phyloP scores from a whole-genome alignment of 2,888 invertebrate genomes.

The Adelphocoris suturalis region DNA sequence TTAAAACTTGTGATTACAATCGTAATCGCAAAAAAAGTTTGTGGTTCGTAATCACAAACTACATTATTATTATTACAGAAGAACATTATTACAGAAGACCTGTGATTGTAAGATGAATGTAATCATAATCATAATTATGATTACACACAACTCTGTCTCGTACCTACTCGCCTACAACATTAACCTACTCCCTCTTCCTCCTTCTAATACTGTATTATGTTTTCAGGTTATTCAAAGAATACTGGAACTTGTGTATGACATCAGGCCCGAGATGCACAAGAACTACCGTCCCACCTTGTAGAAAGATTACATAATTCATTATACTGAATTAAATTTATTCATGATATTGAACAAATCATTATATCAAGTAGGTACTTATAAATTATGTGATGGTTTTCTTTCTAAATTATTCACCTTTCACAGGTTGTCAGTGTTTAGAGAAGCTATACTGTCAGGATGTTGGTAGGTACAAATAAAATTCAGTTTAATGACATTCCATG shows the following conservation, averaged over 20 bases:
- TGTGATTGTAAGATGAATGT: no score
- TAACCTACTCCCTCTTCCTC: no score
- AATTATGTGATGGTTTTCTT: constrained; percentile 28
- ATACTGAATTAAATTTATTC: constrained; percentile 17
- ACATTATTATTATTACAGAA: no score
- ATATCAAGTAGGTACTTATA: background rate
- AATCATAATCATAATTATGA: no score
- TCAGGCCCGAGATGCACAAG: constrained; percentile 94
- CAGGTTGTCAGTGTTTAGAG: background rate
- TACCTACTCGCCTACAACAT: no score
- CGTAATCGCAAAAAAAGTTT: no score
- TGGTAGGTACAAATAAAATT: background rate
- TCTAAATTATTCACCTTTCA: background rate
- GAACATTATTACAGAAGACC: no score
- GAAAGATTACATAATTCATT: constrained; percentile 45
- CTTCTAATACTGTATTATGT: no score
- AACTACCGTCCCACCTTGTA: constrained; percentile 82
- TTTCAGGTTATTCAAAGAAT: constrained; percentile 88
- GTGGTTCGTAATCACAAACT: no score
- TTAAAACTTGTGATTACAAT: no score
- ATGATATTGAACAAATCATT: constrained; percentile 12
- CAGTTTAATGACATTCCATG: constrained; percentile 28
- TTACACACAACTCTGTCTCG: no score
- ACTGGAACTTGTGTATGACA: constrained; percentile 91
- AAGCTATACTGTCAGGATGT: background rate